phyloP scores from a whole-genome alignment of 1,140 invertebrate genomes.

The Leptestheria dahalacensis region DNA sequence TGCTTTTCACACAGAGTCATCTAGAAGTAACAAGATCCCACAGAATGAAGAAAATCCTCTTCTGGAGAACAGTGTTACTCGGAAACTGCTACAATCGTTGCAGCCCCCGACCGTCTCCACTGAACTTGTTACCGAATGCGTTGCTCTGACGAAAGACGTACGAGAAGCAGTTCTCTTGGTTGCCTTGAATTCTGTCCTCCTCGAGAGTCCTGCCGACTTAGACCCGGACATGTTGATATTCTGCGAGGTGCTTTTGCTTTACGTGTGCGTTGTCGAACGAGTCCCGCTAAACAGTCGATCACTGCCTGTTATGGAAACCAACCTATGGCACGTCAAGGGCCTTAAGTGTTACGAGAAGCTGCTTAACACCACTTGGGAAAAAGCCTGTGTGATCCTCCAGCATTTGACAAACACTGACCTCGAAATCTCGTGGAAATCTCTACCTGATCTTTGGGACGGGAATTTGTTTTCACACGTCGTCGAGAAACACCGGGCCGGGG shows the following conservation, averaged over 20 bases:
- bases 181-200: not conserved
- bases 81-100: too few species aligned
- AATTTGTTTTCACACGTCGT: not conserved
- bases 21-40: too few species aligned
- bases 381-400: not conserved
- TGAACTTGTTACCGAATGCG: too few species aligned
- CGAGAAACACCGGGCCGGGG: not conserved
- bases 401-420: not conserved
- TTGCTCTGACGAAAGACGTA: not conserved
- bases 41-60: too few species aligned
- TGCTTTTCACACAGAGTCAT: too few species aligned
- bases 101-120: too few species aligned
- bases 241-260: not conserved
- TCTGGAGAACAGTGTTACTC: too few species aligned
- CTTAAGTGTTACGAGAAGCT: not conserved
- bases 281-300: not conserved
- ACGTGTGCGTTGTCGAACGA: not conserved
- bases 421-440: not conserved
- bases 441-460: not conserved
- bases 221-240: too few species aligned
- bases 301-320: not conserved
- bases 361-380: not conserved
- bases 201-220: too few species aligned
- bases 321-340: not conserved
- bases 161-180: not conserved